Base-by-base conservation (phyloP, 2,797 vertebrate species). In the Fundulus diaphanus region DNA sequence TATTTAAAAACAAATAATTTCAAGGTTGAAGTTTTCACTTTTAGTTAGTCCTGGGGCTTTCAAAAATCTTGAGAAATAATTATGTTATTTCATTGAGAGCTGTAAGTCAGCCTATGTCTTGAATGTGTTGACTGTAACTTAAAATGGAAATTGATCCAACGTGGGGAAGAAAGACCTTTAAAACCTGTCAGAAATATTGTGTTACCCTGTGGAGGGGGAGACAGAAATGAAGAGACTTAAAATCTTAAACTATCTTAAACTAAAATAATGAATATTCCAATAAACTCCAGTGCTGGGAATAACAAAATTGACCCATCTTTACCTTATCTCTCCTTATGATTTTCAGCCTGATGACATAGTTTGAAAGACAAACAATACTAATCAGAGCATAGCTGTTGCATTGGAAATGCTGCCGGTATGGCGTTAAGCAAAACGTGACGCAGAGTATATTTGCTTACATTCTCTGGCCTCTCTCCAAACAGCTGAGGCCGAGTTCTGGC, bases 401-500 rank as follows among this genome's bases (percentile, higher is more conserved):
- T 22, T 11, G 35, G 57, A 35, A 61, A 61, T 35, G 57, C 31
- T 3, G 3, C 31, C 33, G 31, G 31, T 15, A 61, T 22, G 16
- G 57, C 33, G 35, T 35, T 1, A 35, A 61, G 40, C 6, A 40
- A 1, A 29, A 35, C 35, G 33, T 61, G 57, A 61, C 22, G 57
- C 31, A 35, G 31, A 61, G 29, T 61, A 61, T 65, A 24, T 20
- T n/a, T 35, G 61, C 33, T 40, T 12, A 65, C 35, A 3, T 13
- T 40, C 22, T 35, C 31, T 22, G 7, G 31, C 9, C 8, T 35
- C 57, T 59, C 57, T 61, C 57, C 33, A 3, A 9, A 37, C 61
- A 37, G 35, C 61, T 65, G 35, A 65, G 61, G n/a, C 61, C 11
- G 35, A 63, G 61, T 40, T 40, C 40, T 65, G 61, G 59, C 33